phyloP scores from a whole-genome alignment of 2,113 vertebrate genomes.

The Microcebus ravelobensis region DNA sequence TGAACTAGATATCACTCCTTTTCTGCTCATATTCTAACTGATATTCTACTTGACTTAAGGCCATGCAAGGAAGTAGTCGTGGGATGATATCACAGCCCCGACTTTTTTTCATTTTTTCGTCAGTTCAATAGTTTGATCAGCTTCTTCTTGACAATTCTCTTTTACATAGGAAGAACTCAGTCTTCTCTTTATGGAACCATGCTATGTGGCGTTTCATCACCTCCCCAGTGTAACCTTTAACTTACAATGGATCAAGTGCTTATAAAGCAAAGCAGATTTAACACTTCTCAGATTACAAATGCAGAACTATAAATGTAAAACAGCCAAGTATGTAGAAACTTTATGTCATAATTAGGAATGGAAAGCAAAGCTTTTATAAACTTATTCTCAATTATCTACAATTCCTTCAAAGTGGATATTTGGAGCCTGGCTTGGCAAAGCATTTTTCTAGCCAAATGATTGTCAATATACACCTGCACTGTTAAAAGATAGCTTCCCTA shows the following conservation, averaged over 20 bases:
- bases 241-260: constrained; percentile 50
- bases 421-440: constrained; percentile 11
- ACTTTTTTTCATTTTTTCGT: constrained; percentile 10
- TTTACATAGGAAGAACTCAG: neutral
- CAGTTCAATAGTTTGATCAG: neutral
- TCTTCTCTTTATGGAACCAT: neutral
- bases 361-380: constrained; percentile 34
- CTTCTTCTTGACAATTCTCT: neutral
- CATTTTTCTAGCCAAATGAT: constrained; percentile 62
- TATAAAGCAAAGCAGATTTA: constrained; percentile 60
- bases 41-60: neutral
- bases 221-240: neutral
- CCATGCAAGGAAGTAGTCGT: neutral
- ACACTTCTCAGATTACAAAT: constrained; percentile 65
- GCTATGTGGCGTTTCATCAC: constrained; percentile 41
- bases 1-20: neutral
- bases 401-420: constrained; percentile 53
- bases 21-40: neutral
- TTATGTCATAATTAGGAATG: constrained; percentile 57
- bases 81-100: neutral
- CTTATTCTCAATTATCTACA: constrained; percentile 25
- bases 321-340: constrained; percentile 38
- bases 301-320: constrained; percentile 42
- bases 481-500: constrained; percentile 56
- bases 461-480: constrained; percentile 69